Conservation (phyloP, 2,113 vertebrate genomes). For the Hepsetus odoe region DNA sequence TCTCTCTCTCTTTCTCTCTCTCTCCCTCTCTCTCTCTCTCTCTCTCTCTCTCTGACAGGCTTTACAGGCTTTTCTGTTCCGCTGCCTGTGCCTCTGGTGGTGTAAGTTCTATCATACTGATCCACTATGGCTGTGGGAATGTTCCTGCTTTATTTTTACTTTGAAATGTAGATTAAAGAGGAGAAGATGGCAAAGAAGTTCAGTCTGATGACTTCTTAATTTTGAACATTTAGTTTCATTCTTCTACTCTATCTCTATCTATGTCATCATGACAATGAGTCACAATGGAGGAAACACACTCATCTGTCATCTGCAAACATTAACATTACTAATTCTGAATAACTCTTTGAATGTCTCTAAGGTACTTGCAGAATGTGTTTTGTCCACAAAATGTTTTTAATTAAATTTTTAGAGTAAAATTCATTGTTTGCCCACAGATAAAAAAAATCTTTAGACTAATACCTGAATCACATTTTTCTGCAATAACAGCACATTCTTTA, state of each 20-base stretch:
- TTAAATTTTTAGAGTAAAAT: too few relatives aligned
- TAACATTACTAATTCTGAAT: background rate
- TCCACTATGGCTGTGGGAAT: constrained; percentile 1
- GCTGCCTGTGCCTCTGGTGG: background rate
- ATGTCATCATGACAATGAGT: background rate
- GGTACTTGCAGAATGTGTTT: too few relatives aligned
- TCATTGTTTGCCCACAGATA: too few relatives aligned
- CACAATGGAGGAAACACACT: background rate
- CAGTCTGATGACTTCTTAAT: background rate
- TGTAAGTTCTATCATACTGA: background rate
- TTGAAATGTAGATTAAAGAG: constrained; percentile 10
- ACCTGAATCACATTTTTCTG: too few relatives aligned
- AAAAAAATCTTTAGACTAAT: too few relatives aligned
- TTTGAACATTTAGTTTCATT: background rate
- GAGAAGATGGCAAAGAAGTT: background rate
- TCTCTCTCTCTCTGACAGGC: background rate
- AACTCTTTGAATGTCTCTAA: too few relatives aligned
- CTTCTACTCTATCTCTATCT: background rate
- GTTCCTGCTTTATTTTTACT: background rate
- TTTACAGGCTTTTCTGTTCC: background rate
- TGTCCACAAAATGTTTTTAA: too few relatives aligned
- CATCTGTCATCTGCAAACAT: too few relatives aligned
- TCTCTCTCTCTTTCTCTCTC: too few relatives aligned
- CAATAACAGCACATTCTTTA: too few relatives aligned
- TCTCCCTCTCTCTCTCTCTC: too few relatives aligned